Percentiles rank a stretch among this genome's conserved stretches.
These are phyloP conservation scores for Lamellibrachia columna DNA, from an alignment of 2,888 invertebrate genomes.

Conservation along the genomic window DNA sequence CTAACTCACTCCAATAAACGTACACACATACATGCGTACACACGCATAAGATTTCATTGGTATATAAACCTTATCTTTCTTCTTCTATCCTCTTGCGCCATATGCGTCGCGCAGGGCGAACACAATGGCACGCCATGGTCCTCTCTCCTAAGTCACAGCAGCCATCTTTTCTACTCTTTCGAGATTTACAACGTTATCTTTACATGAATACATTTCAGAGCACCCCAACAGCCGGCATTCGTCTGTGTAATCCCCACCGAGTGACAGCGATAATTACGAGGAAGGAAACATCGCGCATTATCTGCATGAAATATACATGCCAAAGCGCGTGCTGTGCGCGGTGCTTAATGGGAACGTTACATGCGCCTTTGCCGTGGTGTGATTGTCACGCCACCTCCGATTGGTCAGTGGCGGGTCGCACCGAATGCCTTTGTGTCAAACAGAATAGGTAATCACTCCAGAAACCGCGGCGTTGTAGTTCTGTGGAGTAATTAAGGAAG, in stretches of 20 bases:
- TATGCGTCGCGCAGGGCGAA: too few species aligned
- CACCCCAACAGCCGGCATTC: not conserved
- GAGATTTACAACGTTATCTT: not conserved
- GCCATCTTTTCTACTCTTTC: too few species aligned
- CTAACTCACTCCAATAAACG: not conserved
- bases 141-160: too few species aligned
- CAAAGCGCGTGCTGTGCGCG: not conserved
- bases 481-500: not conserved
- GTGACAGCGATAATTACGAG: not conserved
- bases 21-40: not conserved
- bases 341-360: not conserved
- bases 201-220: not conserved
- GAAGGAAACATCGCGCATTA: not conserved
- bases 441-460: not conserved
- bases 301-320: not conserved
- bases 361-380: too few species aligned
- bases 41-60: not conserved
- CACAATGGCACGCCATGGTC: too few species aligned
- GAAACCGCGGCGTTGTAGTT: not conserved
- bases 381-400: not conserved
- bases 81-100: too few species aligned
- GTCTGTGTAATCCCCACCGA: not conserved
- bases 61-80: not conserved
- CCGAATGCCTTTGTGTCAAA: not conserved
- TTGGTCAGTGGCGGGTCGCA: not conserved